Base-by-base conservation (phyloP, 1,140 invertebrate species). In the Aphaenogaster rudis region DNA sequence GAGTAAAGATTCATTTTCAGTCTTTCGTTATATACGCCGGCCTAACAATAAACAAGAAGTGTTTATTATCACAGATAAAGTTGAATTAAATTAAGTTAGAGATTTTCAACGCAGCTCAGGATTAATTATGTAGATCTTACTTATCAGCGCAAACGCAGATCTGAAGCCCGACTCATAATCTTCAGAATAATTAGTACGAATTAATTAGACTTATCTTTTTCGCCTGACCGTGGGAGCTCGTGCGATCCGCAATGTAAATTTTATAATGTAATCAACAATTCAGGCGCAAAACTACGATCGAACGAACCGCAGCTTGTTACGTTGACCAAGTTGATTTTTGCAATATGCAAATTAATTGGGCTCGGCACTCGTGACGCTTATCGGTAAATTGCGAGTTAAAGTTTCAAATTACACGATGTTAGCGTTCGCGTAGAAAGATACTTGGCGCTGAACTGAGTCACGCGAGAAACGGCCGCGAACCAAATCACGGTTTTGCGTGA, bases 381-480 rank as follows among this genome's bases (percentile, higher is more conserved):
- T 84, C 80, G 17, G n/a, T 50, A 76, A 76, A 84, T 76, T 84
- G 45, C 80, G 8, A 84, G 80, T 76, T 76, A 61, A 61, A 50
- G 54, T 84, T 84, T 84, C 69, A 76, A 84, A 84, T 84, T 84
- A 84, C 69, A 84, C 54, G 28, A 76, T 76, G 80, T 84, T 84
- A 84, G 69, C 80, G 42, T 84, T 84, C 69, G 54, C 54, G 57
- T 61, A 84, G 69, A 76, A 50, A 84, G 80, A 76, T 61, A 61
- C 66, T 81, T 36, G 17, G 17, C 66, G 66, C 13, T 48, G 42
- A 33, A 11, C 9, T 5, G 66, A 69, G 28, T 84, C 80, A 84
- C 80, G 80, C 80, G 54, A 84, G 80, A 50, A 84, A 76, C 42
- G 69, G 69, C 69, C 69, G 69, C 80, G 54, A 74, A 61, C 52